Evolutionary conservation across 1,140 invertebrate genomes (phyloP), one percentile per base, ranked within the genome.

Genomic region (Zaprionus tsacasi): DNA sequence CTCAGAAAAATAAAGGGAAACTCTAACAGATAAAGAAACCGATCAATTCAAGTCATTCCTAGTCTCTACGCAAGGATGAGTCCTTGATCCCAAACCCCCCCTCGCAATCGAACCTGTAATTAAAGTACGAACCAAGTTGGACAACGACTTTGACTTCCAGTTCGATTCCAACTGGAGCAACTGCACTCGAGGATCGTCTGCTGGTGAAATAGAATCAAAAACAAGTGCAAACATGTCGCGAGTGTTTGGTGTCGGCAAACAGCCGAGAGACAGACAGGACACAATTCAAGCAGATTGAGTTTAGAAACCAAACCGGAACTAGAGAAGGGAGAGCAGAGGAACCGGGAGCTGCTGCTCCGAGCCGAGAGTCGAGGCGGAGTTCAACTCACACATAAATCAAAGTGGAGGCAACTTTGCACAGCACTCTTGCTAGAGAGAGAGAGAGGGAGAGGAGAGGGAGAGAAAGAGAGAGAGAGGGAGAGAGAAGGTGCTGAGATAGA

Each of bases 311-410:
- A 65, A 12, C 52, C 52, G 6, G 27, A 30, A 55, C 6, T 13
- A 13, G 25, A 5, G n/a, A 4, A 0, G 6, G 13, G 6, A 40
- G 6, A 15, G 21, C 25, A 52, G 45, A 43, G 45, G 30, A 13
- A 25, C 56, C 12, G 17, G 17, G 35, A 58, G 21, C 35, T 38
- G 43, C 1, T 36, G 27, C 50, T 48, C 48, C 60, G 35, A 48
- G 40, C 25, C 15, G 38, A 40, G 15, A 63, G 21, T 6, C 27
- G 27, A 48, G 54, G n/a, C 38, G 40, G 38, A 61, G 70, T 68
- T 69, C 57, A 74, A 40, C 71, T 50, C 21, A 65, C 71, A 74
- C 57, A 74, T 74, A 69, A 74, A 74, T 74, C 71, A 74, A 69
- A 61, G 52, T 36, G 36, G 35, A 33, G 60, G 17, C 58, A 59